Evolutionary conservation across 1,140 invertebrate genomes (phyloP).

Genomic region (Drosophila pallidifrons): DNA sequence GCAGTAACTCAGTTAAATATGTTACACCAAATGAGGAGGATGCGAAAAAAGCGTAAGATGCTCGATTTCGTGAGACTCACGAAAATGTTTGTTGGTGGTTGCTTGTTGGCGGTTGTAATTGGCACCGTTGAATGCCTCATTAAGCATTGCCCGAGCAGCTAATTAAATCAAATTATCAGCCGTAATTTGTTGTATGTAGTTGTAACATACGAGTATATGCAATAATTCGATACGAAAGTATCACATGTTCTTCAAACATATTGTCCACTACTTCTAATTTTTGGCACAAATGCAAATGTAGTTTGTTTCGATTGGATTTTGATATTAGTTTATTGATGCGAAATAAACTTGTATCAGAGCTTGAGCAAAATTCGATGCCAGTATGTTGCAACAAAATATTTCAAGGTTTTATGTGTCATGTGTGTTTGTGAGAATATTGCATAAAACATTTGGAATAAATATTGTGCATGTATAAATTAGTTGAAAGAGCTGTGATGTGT

Average conservation of each 20-base stretch:
- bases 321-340: not conserved
- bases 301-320: not conserved
- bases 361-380: not conserved
- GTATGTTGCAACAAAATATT: not conserved
- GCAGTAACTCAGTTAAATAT: not conserved
- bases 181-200: constrained; percentile 6
- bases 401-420: not conserved
- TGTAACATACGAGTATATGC: too few relatives aligned
- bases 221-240: constrained; percentile 2
- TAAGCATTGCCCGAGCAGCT: constrained; percentile 27
- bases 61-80: constrained; percentile 6
- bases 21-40: not conserved
- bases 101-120: constrained; percentile 36
- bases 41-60: not conserved
- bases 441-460: not conserved
- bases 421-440: not conserved
- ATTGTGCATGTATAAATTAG: not conserved
- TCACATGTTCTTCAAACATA: not conserved
- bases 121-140: constrained; percentile 44
- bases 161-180: constrained; percentile 42
- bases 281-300: not conserved
- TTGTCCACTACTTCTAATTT: not conserved
- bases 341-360: not conserved
- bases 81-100: constrained; percentile 34
- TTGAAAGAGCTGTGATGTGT: not conserved